Evolutionary conservation across 2,797 vertebrate genomes (phyloP), one percentile per base, ranked within the genome.

Genomic region (Meriones psammophilus): DNA sequence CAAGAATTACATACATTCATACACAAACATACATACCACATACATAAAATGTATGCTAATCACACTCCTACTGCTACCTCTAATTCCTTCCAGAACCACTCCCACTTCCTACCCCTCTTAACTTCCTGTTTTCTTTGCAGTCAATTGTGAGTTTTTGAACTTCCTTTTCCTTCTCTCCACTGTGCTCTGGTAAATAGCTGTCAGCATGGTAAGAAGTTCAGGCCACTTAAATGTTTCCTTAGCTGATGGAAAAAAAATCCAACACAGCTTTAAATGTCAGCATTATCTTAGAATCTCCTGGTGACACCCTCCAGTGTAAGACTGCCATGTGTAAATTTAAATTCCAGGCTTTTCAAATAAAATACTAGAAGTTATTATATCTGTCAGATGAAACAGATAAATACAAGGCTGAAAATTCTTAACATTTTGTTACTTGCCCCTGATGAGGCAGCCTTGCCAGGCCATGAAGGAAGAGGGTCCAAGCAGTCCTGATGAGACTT

Each of bases 191-290:
- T 92, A 94, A 97, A 95, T 87, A 95, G 90, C 92, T 96, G 96
- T 97, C 95, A 97, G 92, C 94, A 79, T 91, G 92, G 62, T 92
- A 97, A 94, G 90, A 76, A 74, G 76, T 89, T 96, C 96, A 97
- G 95, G 95, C 94, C 92, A 97, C 84, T 95, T 96, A 97, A 96
- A 95, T 15, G 71, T 18, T 89, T 36, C 83, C 94, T 94, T 88
- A 92, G 85, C 78, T 69, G 60, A 78, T 83, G 39, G 92, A 91
- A 94, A 50, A 50, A 50, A 95, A 94, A 76, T 92, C 80, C 88
- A 68, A 2, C 1, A 76, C 39, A 87, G 83, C 3, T 87, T 97
- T 88, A 96, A 96, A 97, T 96, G 94, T 96, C 95, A 97, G 93
- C 92, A 60, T 96, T 93, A 89, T 80, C 86, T 50, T 36, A 50